A percentile compares a stretch with the other conserved stretches of the same genome.
phyloP scores from a whole-genome alignment of 2,888 invertebrate genomes.

The Physocephala rufipes region DNA sequence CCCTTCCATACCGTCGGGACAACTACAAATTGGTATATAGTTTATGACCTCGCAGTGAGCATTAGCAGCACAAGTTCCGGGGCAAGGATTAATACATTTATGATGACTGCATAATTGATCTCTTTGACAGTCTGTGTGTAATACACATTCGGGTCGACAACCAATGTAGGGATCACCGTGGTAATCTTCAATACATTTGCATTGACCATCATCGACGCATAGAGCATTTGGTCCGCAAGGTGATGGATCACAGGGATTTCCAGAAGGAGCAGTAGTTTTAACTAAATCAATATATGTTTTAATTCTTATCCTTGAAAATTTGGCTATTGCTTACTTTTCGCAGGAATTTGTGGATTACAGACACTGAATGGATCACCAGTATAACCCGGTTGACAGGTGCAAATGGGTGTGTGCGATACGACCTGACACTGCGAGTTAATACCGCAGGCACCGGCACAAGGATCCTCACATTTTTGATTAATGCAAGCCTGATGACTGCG shows the following conservation, averaged over 20 bases:
- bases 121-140: slow-evolving; percentile 75
- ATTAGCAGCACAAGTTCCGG: slow-evolving; percentile 76
- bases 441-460: slow-evolving; percentile 74
- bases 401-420: slow-evolving; percentile 75
- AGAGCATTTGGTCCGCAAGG: slow-evolving; percentile 79
- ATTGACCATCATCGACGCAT: slow-evolving; percentile 72
- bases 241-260: slow-evolving; percentile 75
- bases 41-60: slow-evolving; percentile 78
- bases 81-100: slow-evolving; percentile 78
- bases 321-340: slow-evolving; percentile 56
- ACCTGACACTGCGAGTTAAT: slow-evolving; percentile 72
- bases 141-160: slow-evolving; percentile 77
- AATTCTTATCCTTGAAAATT: neutral
- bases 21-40: slow-evolving; percentile 77
- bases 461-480: slow-evolving; percentile 78
- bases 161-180: slow-evolving; percentile 75
- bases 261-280: slow-evolving; percentile 48
- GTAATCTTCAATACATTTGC: slow-evolving; percentile 74
- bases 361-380: slow-evolving; percentile 73
- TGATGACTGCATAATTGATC: slow-evolving; percentile 76
- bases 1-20: slow-evolving; percentile 72
- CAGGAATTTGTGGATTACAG: slow-evolving; percentile 68
- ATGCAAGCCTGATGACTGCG: slow-evolving; percentile 76
- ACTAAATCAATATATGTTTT: slow-evolving; percentile 41
- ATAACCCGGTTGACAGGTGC: slow-evolving; percentile 71